Percentiles rank a stretch among this genome's conserved stretches.
phyloP scores from a whole-genome alignment of 2,113 vertebrate species.

The Halichoeres trimaculatus region DNA sequence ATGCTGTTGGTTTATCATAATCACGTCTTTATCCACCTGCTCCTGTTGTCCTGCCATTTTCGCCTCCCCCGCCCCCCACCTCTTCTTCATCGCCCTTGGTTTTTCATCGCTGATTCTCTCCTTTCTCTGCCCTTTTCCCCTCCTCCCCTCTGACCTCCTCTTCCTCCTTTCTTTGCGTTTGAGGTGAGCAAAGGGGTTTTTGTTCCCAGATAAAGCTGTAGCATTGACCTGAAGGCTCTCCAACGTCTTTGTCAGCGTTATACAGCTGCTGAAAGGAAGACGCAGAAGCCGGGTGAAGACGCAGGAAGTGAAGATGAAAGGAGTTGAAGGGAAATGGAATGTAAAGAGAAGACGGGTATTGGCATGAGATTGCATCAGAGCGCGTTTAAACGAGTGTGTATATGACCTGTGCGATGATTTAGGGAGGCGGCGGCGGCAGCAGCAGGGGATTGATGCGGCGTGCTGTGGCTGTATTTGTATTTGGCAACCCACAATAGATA shows the following conservation, averaged over 20 bases:
- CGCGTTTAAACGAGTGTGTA: constrained; percentile 11
- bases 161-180: neutral
- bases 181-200: constrained; percentile 57
- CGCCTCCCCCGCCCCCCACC: neutral
- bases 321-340: constrained; percentile 19
- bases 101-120: constrained; percentile 14
- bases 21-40: constrained; percentile 61
- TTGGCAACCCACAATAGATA: constrained; percentile 48
- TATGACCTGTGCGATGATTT: constrained; percentile 39
- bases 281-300: neutral
- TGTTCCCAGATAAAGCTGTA: constrained; percentile 51
- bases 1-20: constrained; percentile 69
- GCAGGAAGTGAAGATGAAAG: constrained; percentile 41
- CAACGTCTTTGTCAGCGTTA: constrained; percentile 65
- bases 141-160: constrained; percentile 44
- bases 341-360: constrained; percentile 56
- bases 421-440: constrained; percentile 28
- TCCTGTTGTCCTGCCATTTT: constrained; percentile 33
- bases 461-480: constrained; percentile 52
- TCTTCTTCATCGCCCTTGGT: constrained; percentile 40
- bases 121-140: neutral
- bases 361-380: constrained; percentile 72
- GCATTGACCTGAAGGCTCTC: constrained; percentile 56
- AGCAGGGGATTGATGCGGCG: constrained; percentile 58
- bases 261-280: constrained; percentile 23